Evolutionary conservation across 2,113 vertebrate species (phyloP).

Genomic region (Scopus umbretta): DNA sequence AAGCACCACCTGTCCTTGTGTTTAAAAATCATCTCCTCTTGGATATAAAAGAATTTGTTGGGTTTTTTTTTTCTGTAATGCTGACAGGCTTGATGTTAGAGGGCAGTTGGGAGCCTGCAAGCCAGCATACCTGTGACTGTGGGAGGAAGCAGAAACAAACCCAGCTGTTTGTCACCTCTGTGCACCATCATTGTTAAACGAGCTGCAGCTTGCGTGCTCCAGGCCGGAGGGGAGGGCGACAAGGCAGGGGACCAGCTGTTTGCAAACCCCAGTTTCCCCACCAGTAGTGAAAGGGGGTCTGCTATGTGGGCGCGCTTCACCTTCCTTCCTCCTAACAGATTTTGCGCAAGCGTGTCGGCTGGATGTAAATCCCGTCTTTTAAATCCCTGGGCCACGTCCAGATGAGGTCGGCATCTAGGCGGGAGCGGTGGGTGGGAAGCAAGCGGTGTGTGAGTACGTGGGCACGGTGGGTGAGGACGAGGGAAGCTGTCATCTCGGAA

Average conservation of each 20-base stretch:
- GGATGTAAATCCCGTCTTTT: neutral
- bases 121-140: neutral
- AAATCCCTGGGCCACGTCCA: neutral
- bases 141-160: neutral
- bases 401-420: neutral
- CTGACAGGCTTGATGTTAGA: neutral
- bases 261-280: neutral
- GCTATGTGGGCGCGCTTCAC: neutral
- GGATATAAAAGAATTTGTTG: neutral
- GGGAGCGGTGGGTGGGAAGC: neutral
- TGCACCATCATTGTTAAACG: accelerated
- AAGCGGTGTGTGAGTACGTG: accelerated
- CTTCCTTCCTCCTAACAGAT: too few species aligned
- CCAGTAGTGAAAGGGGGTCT: neutral
- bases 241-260: neutral
- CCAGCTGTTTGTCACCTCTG: neutral
- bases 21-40: neutral
- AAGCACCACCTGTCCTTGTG: neutral
- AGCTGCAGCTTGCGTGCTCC: neutral
- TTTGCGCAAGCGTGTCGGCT: too few species aligned
- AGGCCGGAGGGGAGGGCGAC: too few species aligned
- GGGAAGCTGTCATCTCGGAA: neutral
- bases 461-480: neutral
- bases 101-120: neutral
- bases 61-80: neutral